Evolutionary conservation across 2,113 vertebrate genomes (phyloP).

Genomic region (Ploceus nigricollis): DNA sequence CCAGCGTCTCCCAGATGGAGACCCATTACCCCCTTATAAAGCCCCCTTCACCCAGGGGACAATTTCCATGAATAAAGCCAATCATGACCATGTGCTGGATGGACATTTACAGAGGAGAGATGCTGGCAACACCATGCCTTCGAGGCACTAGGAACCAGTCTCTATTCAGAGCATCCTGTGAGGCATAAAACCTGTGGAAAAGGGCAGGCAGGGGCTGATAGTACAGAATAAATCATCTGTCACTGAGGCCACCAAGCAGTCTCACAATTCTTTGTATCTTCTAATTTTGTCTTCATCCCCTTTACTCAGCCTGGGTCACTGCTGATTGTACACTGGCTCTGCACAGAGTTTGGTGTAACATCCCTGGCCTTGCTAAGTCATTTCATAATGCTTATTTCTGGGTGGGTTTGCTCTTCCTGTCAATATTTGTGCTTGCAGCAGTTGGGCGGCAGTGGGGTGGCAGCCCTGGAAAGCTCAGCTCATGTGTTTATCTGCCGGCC

Average conservation of each 20-base stretch:
- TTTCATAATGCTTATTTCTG: neutral
- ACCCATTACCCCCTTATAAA: neutral
- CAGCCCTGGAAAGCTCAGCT: slow-evolving; percentile 30
- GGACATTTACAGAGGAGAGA: neutral
- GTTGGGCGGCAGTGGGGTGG: slow-evolving; percentile 3
- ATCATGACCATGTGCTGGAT: neutral
- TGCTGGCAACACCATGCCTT: neutral
- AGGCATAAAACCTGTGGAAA: neutral
- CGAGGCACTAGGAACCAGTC: neutral
- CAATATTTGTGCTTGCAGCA: slow-evolving; percentile 43
- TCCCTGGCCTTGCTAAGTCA: neutral
- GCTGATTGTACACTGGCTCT: neutral
- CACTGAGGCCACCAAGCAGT: neutral
- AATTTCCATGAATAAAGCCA: neutral
- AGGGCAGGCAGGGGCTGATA: neutral
- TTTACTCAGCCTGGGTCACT: neutral
- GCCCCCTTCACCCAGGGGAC: neutral
- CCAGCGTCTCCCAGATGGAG: neutral
- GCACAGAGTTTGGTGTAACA: fast-evolving
- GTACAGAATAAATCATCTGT: neutral
- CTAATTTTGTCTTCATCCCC: neutral
- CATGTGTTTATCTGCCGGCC: slow-evolving; percentile 36
- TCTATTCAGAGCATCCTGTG: neutral
- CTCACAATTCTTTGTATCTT: neutral
- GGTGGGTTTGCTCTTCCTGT: slow-evolving; percentile 42